Percentiles rank a stretch among this genome's conserved stretches.
Conservation (phyloP, 1,140 invertebrate genomes). For the Macrobrachium rosenbergii region DNA sequence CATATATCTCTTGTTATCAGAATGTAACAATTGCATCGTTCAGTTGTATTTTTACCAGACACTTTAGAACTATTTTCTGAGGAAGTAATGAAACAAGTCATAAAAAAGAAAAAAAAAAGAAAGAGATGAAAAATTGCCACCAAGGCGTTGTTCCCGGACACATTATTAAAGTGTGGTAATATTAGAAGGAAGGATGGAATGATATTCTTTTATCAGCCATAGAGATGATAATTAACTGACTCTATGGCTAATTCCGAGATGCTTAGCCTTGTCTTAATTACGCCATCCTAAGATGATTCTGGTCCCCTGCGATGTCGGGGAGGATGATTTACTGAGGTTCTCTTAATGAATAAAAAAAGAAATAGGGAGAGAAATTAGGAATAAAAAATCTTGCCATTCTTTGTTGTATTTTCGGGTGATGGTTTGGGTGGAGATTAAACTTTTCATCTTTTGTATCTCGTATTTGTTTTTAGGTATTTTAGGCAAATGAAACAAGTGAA, state of each 20-base stretch:
- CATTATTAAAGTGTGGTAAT: conserved; percentile 12
- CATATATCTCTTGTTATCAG: no score
- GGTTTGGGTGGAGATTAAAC: neutral
- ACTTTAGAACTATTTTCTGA: neutral
- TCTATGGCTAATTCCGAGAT: conserved; percentile 26
- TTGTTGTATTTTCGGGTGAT: neutral
- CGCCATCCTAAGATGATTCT: conserved; percentile 38
- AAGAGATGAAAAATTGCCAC: neutral
- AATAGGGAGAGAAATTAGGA: neutral
- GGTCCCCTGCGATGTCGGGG: conserved; percentile 28
- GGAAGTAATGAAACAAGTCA: neutral
- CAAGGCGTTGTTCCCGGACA: neutral
- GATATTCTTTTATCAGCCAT: conserved; percentile 31
- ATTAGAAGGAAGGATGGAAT: conserved; percentile 24
- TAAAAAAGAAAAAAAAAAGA: neutral
- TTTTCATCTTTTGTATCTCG: neutral
- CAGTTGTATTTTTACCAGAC: no score
- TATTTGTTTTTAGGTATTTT: neutral
- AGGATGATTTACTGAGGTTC: conserved; percentile 3
- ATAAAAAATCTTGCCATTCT: no score
- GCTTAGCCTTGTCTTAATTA: conserved; percentile 30
- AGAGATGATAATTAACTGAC: conserved; percentile 34
- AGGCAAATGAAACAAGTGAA: neutral
- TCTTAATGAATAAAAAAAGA: conserved; percentile 27
- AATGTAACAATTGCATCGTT: no score